Conservation (phyloP, 2,113 vertebrate species). For the Pseudopipra pipra region DNA sequence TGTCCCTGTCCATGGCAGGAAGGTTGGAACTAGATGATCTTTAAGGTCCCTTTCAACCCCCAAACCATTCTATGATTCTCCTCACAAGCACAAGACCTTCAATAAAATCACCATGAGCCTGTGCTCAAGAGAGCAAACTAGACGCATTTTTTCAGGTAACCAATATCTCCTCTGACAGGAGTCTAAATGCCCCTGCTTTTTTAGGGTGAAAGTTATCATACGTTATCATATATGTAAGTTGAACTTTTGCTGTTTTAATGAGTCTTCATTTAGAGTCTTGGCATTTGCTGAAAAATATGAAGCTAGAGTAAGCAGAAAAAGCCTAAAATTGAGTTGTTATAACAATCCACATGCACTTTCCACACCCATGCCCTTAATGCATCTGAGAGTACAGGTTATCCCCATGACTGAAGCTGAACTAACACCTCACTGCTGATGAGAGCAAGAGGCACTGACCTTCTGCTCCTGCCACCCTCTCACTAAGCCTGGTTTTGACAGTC, state of each 20-base stretch:
- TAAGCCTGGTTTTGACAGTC: neutral
- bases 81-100: neutral
- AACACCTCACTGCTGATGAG: neutral
- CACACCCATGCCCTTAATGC: neutral
- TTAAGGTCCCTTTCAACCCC: neutral
- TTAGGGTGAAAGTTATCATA: neutral
- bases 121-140: neutral
- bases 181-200: neutral
- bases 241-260: neutral
- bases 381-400: neutral
- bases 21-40: neutral
- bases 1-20: neutral
- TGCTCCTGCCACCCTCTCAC: neutral
- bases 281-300: neutral
- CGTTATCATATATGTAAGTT: neutral
- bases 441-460: neutral
- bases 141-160: neutral
- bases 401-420: neutral
- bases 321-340: neutral
- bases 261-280: neutral
- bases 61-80: neutral
- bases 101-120: neutral
- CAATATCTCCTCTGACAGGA: neutral
- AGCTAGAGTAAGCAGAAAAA: neutral
- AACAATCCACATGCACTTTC: neutral